Evolutionary conservation across 2,113 vertebrate species (phyloP).

Genomic region (Anolis carolinensis): DNA sequence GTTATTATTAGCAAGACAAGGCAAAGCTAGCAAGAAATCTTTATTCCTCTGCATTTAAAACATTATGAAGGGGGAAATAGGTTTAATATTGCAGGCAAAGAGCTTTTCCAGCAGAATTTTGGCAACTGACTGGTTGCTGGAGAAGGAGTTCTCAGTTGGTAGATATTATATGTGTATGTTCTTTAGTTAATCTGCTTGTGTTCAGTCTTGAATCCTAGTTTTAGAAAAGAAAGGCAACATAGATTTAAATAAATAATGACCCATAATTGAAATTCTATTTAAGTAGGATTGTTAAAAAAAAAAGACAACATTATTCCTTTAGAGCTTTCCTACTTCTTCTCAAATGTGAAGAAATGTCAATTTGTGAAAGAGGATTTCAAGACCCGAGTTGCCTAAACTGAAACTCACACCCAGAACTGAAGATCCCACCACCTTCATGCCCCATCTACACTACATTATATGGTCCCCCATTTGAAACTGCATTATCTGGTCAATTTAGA

Average conservation of each 20-base stretch:
- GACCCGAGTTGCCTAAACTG: not conserved
- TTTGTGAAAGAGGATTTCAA: not conserved
- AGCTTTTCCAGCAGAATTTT: not conserved
- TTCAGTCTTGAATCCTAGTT: not conserved
- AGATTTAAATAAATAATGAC: constrained; percentile 28
- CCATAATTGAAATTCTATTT: constrained; percentile 26
- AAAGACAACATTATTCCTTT: constrained; percentile 34
- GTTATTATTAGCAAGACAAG: not conserved
- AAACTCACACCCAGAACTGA: too few species aligned
- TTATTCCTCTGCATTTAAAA: constrained; percentile 13
- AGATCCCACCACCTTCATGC: too few species aligned
- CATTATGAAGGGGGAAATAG: not conserved
- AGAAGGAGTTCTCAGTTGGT: not conserved
- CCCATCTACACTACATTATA: too few species aligned
- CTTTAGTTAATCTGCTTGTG: not conserved
- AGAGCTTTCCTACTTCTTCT: not conserved
- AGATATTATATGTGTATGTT: too few species aligned
- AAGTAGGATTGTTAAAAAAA: constrained; percentile 39
- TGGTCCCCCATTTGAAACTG: too few species aligned
- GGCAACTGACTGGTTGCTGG: not conserved
- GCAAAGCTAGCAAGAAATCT: not conserved
- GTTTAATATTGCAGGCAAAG: not conserved
- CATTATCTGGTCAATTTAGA: too few species aligned
- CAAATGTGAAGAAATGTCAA: not conserved
- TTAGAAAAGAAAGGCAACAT: not conserved